Evolutionary conservation across 2,113 vertebrate genomes (phyloP).

Genomic region (Pyxicephalus adspersus): DNA sequence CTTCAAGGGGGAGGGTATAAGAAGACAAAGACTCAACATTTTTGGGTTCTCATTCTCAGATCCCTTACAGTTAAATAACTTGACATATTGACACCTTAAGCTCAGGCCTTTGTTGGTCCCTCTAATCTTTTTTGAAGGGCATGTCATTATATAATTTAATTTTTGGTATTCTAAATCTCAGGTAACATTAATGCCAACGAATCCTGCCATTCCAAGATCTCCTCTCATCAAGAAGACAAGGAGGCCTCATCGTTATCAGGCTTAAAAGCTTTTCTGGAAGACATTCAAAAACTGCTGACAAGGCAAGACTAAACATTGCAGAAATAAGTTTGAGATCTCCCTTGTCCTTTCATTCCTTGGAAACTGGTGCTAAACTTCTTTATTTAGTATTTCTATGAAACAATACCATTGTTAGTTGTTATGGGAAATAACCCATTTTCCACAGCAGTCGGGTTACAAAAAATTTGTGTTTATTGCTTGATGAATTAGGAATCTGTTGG

Average conservation of each 20-base stretch:
- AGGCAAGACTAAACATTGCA: slow-evolving; percentile 80
- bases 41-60: too few relatives aligned
- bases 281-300: slow-evolving; percentile 84
- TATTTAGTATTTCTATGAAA: too few relatives aligned
- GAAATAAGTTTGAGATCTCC: slow-evolving; percentile 67
- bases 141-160: background rate
- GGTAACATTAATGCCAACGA: slow-evolving; percentile 63
- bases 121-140: background rate
- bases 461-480: too few relatives aligned
- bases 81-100: too few relatives aligned
- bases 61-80: too few relatives aligned
- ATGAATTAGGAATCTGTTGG: too few relatives aligned
- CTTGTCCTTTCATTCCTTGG: slow-evolving; percentile 61
- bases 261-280: slow-evolving; percentile 93
- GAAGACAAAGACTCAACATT: too few relatives aligned
- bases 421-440: too few relatives aligned
- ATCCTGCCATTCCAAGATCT: slow-evolving; percentile 68
- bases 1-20: too few relatives aligned
- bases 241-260: slow-evolving; percentile 72
- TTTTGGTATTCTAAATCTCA: slow-evolving; percentile 2
- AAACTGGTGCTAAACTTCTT: slow-evolving; percentile 58
- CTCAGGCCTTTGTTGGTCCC: background rate
- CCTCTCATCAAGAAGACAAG: slow-evolving; percentile 68
- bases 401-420: too few relatives aligned
- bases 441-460: too few relatives aligned